Evolutionary conservation across 2,113 vertebrate species (phyloP).

Genomic region (Alosa alosa): DNA sequence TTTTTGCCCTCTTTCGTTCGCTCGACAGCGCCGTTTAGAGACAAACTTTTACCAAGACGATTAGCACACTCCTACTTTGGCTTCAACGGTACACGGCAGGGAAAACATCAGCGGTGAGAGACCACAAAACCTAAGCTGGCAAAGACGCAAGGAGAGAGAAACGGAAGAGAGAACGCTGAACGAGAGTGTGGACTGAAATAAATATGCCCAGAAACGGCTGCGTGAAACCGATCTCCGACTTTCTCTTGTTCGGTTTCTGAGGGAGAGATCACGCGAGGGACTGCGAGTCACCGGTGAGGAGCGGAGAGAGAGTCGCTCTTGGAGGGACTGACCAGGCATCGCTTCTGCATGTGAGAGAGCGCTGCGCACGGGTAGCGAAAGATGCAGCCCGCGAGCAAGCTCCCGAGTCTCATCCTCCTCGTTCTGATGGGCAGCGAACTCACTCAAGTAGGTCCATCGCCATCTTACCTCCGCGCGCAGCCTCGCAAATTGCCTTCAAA

Average conservation of each 20-base stretch:
- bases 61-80: conserved; percentile 60
- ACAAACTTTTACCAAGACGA: conserved; percentile 80
- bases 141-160: neutral
- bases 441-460: conserved; percentile 91
- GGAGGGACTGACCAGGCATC: conserved; percentile 51
- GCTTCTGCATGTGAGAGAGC: conserved; percentile 78
- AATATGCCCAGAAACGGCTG: conserved; percentile 81
- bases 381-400: conserved; percentile 92
- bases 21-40: conserved; percentile 58
- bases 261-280: conserved; percentile 44
- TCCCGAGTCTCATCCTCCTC: conserved; percentile 88
- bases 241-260: conserved; percentile 75
- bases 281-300: conserved; percentile 46
- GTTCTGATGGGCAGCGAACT: conserved; percentile 95
- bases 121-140: conserved; percentile 34
- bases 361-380: conserved; percentile 75
- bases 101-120: conserved; percentile 16
- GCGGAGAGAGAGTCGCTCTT: conserved; percentile 55
- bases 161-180: conserved; percentile 39
- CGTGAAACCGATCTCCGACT: conserved; percentile 68
- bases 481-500: neutral
- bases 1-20: conserved; percentile 55
- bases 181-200: conserved; percentile 70
- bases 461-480: conserved; percentile 65
- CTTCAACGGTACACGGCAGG: conserved; percentile 12